Evolutionary conservation across 2,113 vertebrate species (phyloP), one percentile per base, ranked within the genome.

Genomic region (Turnix velox): DNA sequence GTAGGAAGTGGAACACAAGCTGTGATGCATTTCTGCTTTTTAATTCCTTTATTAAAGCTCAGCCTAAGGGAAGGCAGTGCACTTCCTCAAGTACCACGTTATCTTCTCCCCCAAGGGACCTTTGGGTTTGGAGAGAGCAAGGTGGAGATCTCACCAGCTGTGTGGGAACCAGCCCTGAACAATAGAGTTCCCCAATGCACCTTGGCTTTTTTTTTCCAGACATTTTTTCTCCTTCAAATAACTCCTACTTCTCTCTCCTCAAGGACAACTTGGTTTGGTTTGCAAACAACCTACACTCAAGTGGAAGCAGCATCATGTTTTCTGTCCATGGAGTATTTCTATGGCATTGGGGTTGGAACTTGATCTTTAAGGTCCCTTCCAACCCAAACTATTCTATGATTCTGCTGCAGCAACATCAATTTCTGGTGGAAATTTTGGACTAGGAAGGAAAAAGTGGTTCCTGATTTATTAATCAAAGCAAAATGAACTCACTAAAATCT

Each of bases 1-100:
- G 66, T 73, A 86, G 93, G 81, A 92, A 94, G 55, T 54, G 77
- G 79, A 88, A 45, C 65, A 62, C 22, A 43, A 90, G 31, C 68
- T 40, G 37, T 40, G 67, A 79, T 81, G 40, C 28, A 55, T 90
- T 79, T 86, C 88, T 90, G 45, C 71, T 37, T 89, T 81, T 83
- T 45, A 85, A 72, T 86, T 87, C 48, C 65, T 79, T 59, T 43
- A 80, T 25, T 61, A 51, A 46, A 54, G 16, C 45, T 89, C 88
- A 93, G 46, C 74, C 81, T 84, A 82, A 59, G 35, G 77, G 78
- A 82, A 84, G 30, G 17, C 8, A 4, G 57, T 28, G 39, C 42
- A 58, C 51, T 94, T 93, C 80, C 69, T 75, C 58, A 73, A 46
- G 46, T 12, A 80, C 33, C 40, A 40, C 28, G 48, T 62, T 37